A percentile compares a stretch with the other conserved stretches of the same genome.
These are phyloP conservation scores for Malachius bipustulatus DNA, from an alignment of 2,888 invertebrate species.

Conservation along the genomic window DNA sequence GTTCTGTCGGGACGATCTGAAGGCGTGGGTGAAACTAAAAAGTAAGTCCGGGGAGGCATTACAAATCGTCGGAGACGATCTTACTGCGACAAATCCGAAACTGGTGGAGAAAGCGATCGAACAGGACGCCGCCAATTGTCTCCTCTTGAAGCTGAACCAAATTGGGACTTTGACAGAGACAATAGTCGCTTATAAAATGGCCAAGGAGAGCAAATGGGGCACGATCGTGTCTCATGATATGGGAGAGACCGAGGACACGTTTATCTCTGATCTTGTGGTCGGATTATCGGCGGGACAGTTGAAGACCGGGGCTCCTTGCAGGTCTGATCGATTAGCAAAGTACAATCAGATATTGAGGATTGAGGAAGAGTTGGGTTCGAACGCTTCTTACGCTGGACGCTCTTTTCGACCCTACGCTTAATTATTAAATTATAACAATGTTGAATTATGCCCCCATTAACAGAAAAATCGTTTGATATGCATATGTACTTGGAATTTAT, in stretches of 20 bases:
- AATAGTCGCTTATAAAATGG: conserved; percentile 82
- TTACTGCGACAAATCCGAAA: conserved; percentile 90
- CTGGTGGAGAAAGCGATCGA: conserved; percentile 89
- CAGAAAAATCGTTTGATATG: too few species aligned
- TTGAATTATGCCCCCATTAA: too few species aligned
- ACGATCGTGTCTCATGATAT: conserved; percentile 96
- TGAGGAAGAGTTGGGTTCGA: conserved; percentile 89
- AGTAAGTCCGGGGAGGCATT: conserved; percentile 62
- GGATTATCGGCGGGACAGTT: conserved; percentile 98
- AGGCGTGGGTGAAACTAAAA: conserved; percentile 78
- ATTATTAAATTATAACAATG: too few species aligned
- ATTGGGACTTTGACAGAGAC: conserved; percentile 97
- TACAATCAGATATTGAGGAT: conserved; percentile 98
- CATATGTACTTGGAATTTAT: too few species aligned
- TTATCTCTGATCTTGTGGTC: conserved; percentile 98
- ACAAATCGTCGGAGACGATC: conserved; percentile 91
- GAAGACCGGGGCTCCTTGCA: conserved; percentile 98
- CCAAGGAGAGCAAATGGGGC: conserved; percentile 89
- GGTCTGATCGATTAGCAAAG: conserved; percentile 95
- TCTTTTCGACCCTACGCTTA: too few species aligned
- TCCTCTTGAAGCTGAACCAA: conserved; percentile 93
- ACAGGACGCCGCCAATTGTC: conserved; percentile 94
- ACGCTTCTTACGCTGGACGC: conserved; percentile 90
- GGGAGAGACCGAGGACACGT: conserved; percentile 98
- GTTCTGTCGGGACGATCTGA: conserved; percentile 99